Conservation (phyloP, 2,113 vertebrate genomes). For the Columba janthina region DNA sequence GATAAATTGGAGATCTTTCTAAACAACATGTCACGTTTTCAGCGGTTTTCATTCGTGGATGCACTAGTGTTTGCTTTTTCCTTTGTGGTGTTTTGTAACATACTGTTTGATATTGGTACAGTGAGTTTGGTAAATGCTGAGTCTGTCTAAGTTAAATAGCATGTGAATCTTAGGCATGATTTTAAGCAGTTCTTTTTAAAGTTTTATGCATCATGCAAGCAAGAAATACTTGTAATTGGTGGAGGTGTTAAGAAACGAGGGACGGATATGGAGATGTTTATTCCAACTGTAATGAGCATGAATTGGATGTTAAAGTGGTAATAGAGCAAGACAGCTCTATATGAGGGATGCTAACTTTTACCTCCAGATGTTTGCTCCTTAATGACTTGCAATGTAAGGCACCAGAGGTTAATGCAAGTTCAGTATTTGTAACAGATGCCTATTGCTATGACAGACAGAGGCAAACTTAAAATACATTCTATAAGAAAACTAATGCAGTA, state of each 20-base stretch:
- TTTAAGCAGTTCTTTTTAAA: neutral
- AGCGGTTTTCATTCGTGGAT: neutral
- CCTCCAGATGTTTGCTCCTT: neutral
- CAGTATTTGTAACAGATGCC: neutral
- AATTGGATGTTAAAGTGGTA: neutral
- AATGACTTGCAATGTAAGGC: neutral
- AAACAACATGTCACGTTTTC: neutral
- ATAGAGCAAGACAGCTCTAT: neutral
- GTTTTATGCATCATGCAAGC: neutral
- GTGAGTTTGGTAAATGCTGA: neutral
- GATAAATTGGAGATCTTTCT: neutral
- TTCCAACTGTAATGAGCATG: neutral
- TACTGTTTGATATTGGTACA: neutral
- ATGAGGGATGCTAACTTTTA: neutral
- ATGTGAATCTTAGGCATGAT: neutral
- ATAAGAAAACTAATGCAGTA: neutral
- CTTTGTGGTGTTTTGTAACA: neutral
- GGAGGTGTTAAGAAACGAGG: neutral
- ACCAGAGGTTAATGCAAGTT: neutral
- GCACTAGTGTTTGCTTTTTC: neutral
- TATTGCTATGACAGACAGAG: neutral
- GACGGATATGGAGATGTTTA: neutral
- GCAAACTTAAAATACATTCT: neutral
- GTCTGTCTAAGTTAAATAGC: neutral
- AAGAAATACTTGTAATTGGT: neutral